phyloP scores from a whole-genome alignment of 2,113 vertebrate genomes.

The Tachysurus fulvidraco region DNA sequence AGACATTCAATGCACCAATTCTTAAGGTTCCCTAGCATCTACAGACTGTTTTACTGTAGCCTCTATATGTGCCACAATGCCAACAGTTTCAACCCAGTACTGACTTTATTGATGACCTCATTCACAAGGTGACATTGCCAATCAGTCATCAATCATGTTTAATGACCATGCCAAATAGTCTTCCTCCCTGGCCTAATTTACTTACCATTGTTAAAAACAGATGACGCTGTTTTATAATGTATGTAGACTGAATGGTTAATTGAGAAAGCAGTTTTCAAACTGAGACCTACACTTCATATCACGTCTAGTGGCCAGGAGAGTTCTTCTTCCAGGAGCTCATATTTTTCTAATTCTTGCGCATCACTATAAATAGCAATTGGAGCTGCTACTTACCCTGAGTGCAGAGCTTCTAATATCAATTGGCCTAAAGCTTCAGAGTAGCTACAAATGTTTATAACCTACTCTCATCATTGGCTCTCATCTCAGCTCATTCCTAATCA shows the following conservation, averaged over 20 bases:
- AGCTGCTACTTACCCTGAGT: slow-evolving; percentile 7
- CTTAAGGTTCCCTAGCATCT: background rate
- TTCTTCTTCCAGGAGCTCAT: background rate
- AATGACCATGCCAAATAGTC: background rate
- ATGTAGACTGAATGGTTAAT: background rate
- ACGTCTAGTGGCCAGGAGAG: background rate
- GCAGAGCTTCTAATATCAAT: background rate
- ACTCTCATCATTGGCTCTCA: background rate
- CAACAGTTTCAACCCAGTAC: background rate
- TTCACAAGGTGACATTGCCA: background rate
- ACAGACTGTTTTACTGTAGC: background rate
- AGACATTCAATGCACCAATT: background rate
- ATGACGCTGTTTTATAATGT: background rate
- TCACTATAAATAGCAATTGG: slow-evolving; percentile 22
- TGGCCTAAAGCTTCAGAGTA: background rate
- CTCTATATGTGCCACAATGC: background rate
- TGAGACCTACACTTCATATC: background rate
- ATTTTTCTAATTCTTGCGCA: slow-evolving; percentile 14
- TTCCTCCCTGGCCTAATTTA: slow-evolving; percentile 11
- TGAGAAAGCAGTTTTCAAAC: background rate
- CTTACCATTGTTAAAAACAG: slow-evolving; percentile 4
- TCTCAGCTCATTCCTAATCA: background rate
- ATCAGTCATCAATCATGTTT: background rate
- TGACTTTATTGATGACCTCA: background rate
- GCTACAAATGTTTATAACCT: background rate